Conservation (phyloP, 2,797 vertebrate genomes). For the Crenuchus spilurus region DNA sequence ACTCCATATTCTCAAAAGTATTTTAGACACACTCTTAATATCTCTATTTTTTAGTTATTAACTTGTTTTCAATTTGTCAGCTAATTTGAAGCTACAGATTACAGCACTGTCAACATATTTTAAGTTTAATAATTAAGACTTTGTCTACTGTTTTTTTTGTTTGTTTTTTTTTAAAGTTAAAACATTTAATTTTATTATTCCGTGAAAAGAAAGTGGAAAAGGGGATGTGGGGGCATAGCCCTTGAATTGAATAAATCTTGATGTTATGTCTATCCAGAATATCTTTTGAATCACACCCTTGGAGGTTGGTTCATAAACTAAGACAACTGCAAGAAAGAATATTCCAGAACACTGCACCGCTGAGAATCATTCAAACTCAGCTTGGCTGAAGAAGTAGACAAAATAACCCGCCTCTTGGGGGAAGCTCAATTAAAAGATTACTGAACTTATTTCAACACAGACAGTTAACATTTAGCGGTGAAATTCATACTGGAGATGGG, state of each 20-base stretch:
- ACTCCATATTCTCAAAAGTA: too few relatives aligned
- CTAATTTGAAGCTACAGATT: too few relatives aligned
- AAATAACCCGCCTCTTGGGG: not conserved
- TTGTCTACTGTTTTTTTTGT: too few relatives aligned
- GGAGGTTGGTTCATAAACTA: not conserved
- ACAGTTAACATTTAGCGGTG: conserved; percentile 24
- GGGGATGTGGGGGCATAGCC: not conserved
- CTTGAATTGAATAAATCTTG: not conserved
- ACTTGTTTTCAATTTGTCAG: too few relatives aligned
- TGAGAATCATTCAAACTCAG: not conserved
- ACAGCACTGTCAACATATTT: too few relatives aligned
- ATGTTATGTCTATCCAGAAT: not conserved
- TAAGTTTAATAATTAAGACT: too few relatives aligned
- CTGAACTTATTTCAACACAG: conserved; percentile 1
- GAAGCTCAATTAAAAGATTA: conserved; percentile 12
- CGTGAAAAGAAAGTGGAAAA: not conserved
- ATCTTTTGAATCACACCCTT: not conserved
- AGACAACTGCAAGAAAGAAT: conserved; percentile 24
- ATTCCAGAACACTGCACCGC: conserved; percentile 3
- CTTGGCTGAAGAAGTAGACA: conserved; percentile 18
- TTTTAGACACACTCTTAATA: too few relatives aligned
- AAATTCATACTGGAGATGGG: conserved; percentile 28
- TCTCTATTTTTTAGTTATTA: too few relatives aligned
- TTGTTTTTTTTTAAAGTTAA: too few relatives aligned
- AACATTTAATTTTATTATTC: too few relatives aligned